phyloP scores from a whole-genome alignment of 2,113 vertebrate species.

The Gallinago paraguaiae region DNA sequence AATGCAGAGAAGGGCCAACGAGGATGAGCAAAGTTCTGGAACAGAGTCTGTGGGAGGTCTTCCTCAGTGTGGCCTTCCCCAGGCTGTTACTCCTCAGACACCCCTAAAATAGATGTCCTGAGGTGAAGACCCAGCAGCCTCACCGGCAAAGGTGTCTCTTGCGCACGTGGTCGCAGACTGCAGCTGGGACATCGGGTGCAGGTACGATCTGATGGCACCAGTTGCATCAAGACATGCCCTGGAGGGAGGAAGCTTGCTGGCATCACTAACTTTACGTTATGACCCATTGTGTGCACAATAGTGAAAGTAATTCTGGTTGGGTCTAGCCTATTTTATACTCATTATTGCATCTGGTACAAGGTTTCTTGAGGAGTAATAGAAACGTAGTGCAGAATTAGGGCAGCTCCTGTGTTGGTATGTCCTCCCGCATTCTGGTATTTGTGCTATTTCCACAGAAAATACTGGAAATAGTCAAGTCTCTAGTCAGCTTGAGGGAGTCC shows the following conservation, averaged over 20 bases:
- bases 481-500: neutral
- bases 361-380: neutral
- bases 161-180: fast-evolving
- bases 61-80: neutral
- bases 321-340: neutral
- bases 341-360: neutral
- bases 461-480: neutral
- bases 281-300: neutral
- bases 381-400: neutral
- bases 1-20: neutral
- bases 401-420: neutral
- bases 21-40: neutral
- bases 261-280: neutral
- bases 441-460: constrained; percentile 21
- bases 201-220: neutral
- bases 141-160: neutral
- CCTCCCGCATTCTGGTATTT: neutral
- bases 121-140: neutral
- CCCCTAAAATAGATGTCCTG: fast-evolving
- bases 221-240: neutral
- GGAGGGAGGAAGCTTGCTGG: fast-evolving
- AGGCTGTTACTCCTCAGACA: neutral
- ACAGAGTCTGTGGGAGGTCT: neutral
- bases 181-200: neutral
- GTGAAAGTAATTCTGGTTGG: neutral